Base-by-base conservation (phyloP, 2,113 vertebrate genomes). In the Stigmatopora nigra region DNA sequence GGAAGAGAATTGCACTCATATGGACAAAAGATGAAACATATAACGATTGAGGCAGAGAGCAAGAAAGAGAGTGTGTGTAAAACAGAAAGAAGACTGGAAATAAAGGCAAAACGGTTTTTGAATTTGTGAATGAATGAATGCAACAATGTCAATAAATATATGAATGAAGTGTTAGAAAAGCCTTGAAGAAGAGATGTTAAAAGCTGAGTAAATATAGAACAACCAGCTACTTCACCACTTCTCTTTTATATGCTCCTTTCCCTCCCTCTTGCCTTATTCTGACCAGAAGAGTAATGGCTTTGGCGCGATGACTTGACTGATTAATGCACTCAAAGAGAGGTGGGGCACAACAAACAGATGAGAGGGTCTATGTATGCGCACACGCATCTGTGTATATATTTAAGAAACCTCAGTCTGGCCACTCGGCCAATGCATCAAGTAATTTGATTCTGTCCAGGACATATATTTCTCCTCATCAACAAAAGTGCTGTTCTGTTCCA, bases 251-350 rank as follows among this genome's bases (percentile, higher is more conserved):
- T 35, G 46, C 70, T 77, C 76, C 19, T 41, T 15, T 12, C 55
- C 51, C 59, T n/a, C 57, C 13, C 70, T 44, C 78, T 10, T 78
- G 68, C 76, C 72, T 68, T 49, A 78, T 80, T 74, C 79, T 84
- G 83, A 84, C 76, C 78, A 77, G 78, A 86, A 87, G 84, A 89
- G 80, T 86, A 86, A 88, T 86, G 81, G 81, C 82, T 49, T 56
- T 67, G 72, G 73, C 44, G 52, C 85, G 67, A 71, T 63, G 76
- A 78, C 79, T 84, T 87, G 85, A 86, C 87, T 88, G 87, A 88
- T 86, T 87, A 87, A 87, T 87, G 85, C 77, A 85, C 84, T 85
- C 68, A 35, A 70, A 86, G 76, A 81, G 79, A 83, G 83, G 81
- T 78, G 76, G 79, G 79, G 82, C 80, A 84, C 84, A 84, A 85